Evolutionary conservation across 1,140 invertebrate species (phyloP).

Genomic region (Eumaeus atala): DNA sequence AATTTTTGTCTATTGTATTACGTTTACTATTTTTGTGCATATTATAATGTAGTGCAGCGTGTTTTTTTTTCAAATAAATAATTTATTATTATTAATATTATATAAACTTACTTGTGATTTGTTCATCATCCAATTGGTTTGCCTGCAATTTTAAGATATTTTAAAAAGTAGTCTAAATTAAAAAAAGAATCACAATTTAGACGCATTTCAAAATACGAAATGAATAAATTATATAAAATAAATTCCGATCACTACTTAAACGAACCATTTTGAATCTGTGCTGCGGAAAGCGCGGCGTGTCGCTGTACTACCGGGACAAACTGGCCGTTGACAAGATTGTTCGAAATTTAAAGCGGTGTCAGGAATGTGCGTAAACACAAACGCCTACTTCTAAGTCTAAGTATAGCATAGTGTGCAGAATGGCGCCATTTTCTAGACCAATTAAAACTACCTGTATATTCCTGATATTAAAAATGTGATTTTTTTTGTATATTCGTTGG

Average conservation of each 20-base stretch:
- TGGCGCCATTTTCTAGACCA: too few relatives aligned
- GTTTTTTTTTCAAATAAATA: too few relatives aligned
- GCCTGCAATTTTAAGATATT: slow-evolving; percentile 53
- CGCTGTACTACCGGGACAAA: slow-evolving; percentile 31
- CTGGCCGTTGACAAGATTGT: slow-evolving; percentile 34
- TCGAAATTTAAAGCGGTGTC: slow-evolving; percentile 42
- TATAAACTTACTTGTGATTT: slow-evolving; percentile 78
- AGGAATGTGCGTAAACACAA: slow-evolving; percentile 25
- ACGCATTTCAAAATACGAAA: not conserved
- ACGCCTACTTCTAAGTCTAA: slow-evolving; percentile 21
- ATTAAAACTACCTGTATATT: too few relatives aligned
- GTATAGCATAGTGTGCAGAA: slow-evolving; percentile 17
- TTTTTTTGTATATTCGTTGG: too few relatives aligned
- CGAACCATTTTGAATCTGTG: slow-evolving; percentile 43
- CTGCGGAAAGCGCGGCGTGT: slow-evolving; percentile 26
- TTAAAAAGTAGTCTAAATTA: not conserved
- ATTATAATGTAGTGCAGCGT: too few relatives aligned
- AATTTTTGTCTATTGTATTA: too few relatives aligned
- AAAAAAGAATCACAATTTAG: slow-evolving; percentile 16
- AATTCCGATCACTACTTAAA: slow-evolving; percentile 11
- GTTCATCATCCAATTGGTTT: slow-evolving; percentile 75
- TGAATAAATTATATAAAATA: too few relatives aligned
- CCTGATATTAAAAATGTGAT: too few relatives aligned
- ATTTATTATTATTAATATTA: too few relatives aligned
- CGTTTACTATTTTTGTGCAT: too few relatives aligned